phyloP scores from a whole-genome alignment of 2,888 invertebrate genomes.

The Lochmaea crataegi region DNA sequence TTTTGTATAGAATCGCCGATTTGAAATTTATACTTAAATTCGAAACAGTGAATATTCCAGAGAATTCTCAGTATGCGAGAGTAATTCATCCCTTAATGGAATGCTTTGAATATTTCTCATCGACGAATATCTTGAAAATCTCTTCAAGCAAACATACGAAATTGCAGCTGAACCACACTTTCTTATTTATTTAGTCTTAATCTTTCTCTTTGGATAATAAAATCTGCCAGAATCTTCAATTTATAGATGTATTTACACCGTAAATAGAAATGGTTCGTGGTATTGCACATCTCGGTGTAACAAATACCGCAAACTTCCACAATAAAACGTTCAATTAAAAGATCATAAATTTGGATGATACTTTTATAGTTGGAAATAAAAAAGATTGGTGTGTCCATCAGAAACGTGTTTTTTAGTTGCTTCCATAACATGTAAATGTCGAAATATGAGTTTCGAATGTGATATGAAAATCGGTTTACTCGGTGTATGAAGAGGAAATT shows the following conservation, averaged over 20 bases:
- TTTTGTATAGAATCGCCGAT: constrained; percentile 11
- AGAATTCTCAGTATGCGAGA: constrained; percentile 10
- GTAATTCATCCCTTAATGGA: constrained; percentile 20
- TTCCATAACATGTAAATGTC: no score
- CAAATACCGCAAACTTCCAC: no score
- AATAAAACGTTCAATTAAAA: no score
- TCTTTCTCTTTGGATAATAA: constrained; percentile 32
- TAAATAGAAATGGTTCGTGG: no score
- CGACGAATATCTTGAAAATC: constrained; percentile 34
- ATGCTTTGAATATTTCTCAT: constrained; percentile 31
- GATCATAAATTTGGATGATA: no score
- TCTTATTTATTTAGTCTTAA: constrained; percentile 38
- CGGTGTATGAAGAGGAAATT: no score
- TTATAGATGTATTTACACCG: neutral
- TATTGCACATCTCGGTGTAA: no score
- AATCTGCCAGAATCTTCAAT: constrained; percentile 11
- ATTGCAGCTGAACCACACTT: constrained; percentile 32
- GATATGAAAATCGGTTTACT: no score
- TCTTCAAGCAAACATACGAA: constrained; percentile 33
- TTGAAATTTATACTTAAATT: constrained; percentile 26
- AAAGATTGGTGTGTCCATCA: no score
- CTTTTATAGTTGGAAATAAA: no score
- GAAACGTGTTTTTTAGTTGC: no score
- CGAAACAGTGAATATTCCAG: constrained; percentile 28
- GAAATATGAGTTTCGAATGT: no score